Base-by-base conservation (phyloP, 2,888 invertebrate species). In the Lobophora halterata region DNA sequence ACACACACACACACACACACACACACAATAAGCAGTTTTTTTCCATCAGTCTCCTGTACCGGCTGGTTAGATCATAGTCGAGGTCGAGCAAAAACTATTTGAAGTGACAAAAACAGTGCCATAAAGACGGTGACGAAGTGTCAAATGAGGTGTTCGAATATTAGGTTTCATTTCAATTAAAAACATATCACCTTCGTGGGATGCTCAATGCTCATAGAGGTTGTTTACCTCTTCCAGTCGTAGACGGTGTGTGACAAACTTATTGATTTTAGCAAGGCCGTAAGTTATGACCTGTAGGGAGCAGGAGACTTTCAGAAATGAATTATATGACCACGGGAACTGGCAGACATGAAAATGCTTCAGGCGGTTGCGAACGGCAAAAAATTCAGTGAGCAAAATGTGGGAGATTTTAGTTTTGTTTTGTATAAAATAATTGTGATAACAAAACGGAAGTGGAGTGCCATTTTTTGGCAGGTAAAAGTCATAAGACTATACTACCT, bases 21-120 rank as follows among this genome's bases (percentile, higher is more conserved):
- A n/a, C n/a, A n/a, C n/a, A n/a, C n/a, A 61, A 61, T 56, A 57
- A 54, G 50, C 40, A 35, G 26, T 47, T 70, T 65, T 68, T 65
- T 61, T 58, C 55, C 36, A 29, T 28, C 50, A 49, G 46, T 26
- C 32, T 36, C 21, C 52, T 51, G 51, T 47, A 46, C 55, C 50
- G 54, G 57, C 44, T n/a, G 49, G 54, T 54, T 55, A 59, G 56
- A 59, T 47, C 46, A 41, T 32, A 32, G 5, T 44, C 37, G 51
- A 44, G 35, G 39, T 34, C 31, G 39, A 9, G 33, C 43, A 51
- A 49, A 50, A 52, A 46, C 19, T 20, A 19, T 14, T 25, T 19
- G 30, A 32, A n/a, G 42, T 35, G 26, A 42, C 36, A 41, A 45
- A 46, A 52, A 44, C 39, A 17, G 10, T 33, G 24, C 33, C 31